Percentiles rank a stretch among this genome's conserved stretches.
Conservation (phyloP, 2,797 vertebrate genomes). For the Benthosema pterotum region DNA sequence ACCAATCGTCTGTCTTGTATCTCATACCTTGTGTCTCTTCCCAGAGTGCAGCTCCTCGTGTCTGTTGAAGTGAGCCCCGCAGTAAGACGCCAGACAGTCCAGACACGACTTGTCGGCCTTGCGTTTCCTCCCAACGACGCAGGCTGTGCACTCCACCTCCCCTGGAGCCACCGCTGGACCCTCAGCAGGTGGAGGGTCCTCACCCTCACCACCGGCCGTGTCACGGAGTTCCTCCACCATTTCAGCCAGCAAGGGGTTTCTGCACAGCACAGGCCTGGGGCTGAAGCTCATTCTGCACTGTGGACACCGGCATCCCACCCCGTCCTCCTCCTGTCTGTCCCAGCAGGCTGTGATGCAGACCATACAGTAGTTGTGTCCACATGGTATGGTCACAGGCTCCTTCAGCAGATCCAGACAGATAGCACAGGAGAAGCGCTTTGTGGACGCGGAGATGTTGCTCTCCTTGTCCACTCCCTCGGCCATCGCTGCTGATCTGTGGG, state of each 20-base stretch:
- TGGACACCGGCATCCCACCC: slow-evolving; percentile 21
- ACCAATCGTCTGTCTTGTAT: no score
- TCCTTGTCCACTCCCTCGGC: no score
- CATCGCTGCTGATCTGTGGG: no score
- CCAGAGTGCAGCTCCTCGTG: slow-evolving; percentile 51
- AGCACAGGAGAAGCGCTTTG: slow-evolving; percentile 19
- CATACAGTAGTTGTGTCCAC: slow-evolving; percentile 39
- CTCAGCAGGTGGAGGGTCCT: no score
- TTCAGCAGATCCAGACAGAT: slow-evolving; percentile 37
- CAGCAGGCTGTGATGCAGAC: slow-evolving; percentile 31
- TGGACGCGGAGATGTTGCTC: no score
- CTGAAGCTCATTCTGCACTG: slow-evolving; percentile 39
- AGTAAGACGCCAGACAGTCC: slow-evolving; percentile 85
- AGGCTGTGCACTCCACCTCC: slow-evolving; percentile 83
- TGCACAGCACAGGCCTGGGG: slow-evolving; percentile 20
- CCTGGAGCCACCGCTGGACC: slow-evolving; percentile 18
- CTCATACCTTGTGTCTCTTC: slow-evolving; percentile 71
- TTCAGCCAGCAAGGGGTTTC: slow-evolving; percentile 32
- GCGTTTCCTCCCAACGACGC: slow-evolving; percentile 83
- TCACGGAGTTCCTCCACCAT: slow-evolving; percentile 22
- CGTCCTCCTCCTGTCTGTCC: slow-evolving; percentile 13
- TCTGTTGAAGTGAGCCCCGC: slow-evolving; percentile 60
- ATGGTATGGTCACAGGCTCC: slow-evolving; percentile 27
- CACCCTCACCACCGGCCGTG: not conserved
- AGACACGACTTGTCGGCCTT: slow-evolving; percentile 84